phyloP scores from a whole-genome alignment of 2,113 vertebrate species.

The Rhea pennata region DNA sequence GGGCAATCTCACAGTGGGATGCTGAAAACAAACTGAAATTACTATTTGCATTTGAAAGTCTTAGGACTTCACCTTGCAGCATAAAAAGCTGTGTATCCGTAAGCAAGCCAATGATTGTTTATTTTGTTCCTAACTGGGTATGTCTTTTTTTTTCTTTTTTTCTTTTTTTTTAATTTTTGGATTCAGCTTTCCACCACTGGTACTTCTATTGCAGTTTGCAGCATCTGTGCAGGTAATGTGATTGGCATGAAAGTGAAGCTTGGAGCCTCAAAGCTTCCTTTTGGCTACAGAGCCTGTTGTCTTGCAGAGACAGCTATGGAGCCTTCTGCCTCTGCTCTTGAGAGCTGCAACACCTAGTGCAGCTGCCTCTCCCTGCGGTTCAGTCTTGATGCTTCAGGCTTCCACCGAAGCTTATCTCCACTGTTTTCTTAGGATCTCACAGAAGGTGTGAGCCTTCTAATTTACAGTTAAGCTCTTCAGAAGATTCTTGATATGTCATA shows the following conservation, averaged over 20 bases:
- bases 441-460: neutral
- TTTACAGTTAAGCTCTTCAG: neutral
- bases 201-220: neutral
- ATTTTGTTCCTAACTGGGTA: neutral
- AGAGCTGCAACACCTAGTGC: neutral
- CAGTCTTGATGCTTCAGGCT: neutral
- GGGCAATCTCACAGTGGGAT: neutral
- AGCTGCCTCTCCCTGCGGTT: neutral
- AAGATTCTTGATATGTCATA: neutral
- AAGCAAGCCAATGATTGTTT: neutral
- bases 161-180: neutral
- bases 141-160: neutral
- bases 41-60: neutral
- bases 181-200: neutral
- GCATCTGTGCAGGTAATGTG: neutral
- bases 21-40: neutral
- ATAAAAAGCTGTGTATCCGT: neutral
- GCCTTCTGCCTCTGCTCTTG: neutral
- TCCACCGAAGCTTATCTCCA: neutral
- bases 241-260: neutral
- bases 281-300: neutral
- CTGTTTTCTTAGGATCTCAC: neutral
- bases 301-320: neutral
- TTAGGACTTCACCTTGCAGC: neutral
- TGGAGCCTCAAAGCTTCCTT: neutral